phyloP scores from a whole-genome alignment of 2,888 invertebrate species.

The Carabus problematicus region DNA sequence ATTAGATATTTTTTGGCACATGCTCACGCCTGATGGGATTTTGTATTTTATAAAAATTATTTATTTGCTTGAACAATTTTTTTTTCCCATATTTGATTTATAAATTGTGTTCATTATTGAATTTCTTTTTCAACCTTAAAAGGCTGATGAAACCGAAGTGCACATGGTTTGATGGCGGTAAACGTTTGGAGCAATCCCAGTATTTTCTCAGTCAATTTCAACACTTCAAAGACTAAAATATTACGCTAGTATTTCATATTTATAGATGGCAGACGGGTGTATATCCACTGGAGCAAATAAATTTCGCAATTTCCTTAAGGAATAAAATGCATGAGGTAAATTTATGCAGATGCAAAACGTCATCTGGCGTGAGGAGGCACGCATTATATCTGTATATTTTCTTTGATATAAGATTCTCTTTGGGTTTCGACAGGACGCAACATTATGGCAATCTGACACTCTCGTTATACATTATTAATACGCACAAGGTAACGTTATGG shows the following conservation, averaged over 20 bases:
- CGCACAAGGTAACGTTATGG: no score
- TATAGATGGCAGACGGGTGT: constrained; percentile 20
- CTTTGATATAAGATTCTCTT: constrained; percentile 49
- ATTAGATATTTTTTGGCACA: no score
- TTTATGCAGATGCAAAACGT: constrained; percentile 39
- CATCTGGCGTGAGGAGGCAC: constrained; percentile 19
- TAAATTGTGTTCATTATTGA: no score
- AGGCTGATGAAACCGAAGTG: no score
- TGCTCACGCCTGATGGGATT: no score
- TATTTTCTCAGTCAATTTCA: neutral
- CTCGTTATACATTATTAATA: constrained; percentile 47
- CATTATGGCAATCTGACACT: constrained; percentile 48
- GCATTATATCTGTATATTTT: constrained; percentile 40
- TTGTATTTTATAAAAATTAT: no score
- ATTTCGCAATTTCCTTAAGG: constrained; percentile 38
- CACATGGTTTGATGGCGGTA: no score
- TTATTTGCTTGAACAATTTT: no score
- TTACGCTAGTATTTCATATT: constrained; percentile 25
- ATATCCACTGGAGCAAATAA: constrained; percentile 36
- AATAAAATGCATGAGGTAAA: constrained; percentile 40
- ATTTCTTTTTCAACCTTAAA: no score
- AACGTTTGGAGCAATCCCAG: constrained; percentile 15
- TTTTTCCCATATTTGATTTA: no score
- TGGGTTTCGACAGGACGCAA: constrained; percentile 44
- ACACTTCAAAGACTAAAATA: constrained; percentile 29